Evolutionary conservation across 2,113 vertebrate species (phyloP).

Genomic region (Aegithalos caudatus): DNA sequence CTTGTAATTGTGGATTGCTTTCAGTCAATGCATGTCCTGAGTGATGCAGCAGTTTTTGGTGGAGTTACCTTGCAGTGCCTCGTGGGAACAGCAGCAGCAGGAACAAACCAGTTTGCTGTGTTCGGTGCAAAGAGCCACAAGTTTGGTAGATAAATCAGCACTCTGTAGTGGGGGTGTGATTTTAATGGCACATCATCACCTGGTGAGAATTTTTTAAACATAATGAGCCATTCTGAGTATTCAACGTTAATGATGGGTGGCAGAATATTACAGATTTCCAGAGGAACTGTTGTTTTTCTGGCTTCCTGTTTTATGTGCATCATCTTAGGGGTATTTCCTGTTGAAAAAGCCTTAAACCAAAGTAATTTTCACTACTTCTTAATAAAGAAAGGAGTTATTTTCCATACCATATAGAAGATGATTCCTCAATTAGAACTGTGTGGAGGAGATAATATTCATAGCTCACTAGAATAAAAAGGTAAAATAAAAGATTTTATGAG

Average conservation of each 20-base stretch:
- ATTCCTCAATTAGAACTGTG: background rate
- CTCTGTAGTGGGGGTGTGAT: background rate
- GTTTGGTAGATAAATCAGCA: background rate
- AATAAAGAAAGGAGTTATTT: background rate
- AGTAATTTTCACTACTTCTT: background rate
- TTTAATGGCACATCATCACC: background rate
- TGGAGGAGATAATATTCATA: background rate
- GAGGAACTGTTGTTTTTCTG: background rate
- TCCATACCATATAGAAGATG: background rate
- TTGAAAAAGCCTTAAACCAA: background rate
- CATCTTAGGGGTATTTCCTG: background rate
- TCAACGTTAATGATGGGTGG: background rate
- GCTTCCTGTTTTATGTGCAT: background rate
- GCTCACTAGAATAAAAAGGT: background rate
- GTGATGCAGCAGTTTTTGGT: background rate
- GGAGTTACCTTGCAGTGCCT: background rate
- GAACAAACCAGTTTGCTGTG: background rate
- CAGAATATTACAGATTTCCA: background rate
- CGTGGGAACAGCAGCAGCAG: background rate
- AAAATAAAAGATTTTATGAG: background rate
- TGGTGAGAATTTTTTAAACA: background rate
- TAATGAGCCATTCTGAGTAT: background rate
- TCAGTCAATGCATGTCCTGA: background rate
- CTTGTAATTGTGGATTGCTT: background rate
- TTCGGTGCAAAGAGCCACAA: background rate